A percentile compares a stretch with the other conserved stretches of the same genome.
Conservation (phyloP, 1,140 invertebrate species). For the Brachionus sp. region DNA sequence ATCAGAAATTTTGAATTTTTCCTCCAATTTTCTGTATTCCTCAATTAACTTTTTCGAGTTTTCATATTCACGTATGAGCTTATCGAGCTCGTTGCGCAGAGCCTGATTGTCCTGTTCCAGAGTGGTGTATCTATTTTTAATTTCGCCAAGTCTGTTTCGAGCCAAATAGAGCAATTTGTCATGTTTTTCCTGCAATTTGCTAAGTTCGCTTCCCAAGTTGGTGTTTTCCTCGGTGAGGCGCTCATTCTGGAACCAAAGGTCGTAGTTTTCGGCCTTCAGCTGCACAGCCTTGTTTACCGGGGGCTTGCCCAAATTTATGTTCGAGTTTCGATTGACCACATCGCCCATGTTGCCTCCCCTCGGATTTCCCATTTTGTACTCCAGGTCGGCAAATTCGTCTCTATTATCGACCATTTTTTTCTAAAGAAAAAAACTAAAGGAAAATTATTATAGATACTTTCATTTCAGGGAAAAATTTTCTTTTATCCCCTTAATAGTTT, state of each 20-base stretch:
- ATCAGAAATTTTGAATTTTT: conserved; percentile 41
- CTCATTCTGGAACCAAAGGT: conserved; percentile 45
- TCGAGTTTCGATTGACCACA: conserved; percentile 39
- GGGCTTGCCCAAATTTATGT: conserved; percentile 11
- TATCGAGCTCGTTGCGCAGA: conserved; percentile 26
- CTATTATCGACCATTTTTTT: conserved; percentile 36
- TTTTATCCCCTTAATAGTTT: conserved; percentile 5
- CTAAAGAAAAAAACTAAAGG: background rate
- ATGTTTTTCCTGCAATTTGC: conserved; percentile 44
- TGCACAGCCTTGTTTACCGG: conserved; percentile 39
- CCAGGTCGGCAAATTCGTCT: conserved; percentile 41
- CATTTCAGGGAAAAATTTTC: background rate
- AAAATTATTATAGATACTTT: background rate
- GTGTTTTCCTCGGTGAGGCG: conserved; percentile 26
- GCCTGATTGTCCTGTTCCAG: conserved; percentile 44
- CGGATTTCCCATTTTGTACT: conserved; percentile 26
- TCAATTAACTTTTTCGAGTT: conserved; percentile 44
- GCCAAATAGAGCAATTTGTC: conserved; percentile 43
- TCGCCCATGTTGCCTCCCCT: background rate
- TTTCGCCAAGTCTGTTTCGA: conserved; percentile 33
- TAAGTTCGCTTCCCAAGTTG: background rate
- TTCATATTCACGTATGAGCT: conserved; percentile 39
- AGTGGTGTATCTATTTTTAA: conserved; percentile 32
- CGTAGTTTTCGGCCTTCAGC: conserved; percentile 45
- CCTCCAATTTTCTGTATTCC: conserved; percentile 39